Evolutionary conservation across 2,797 vertebrate genomes (phyloP).

Genomic region (Danio tinwini): DNA sequence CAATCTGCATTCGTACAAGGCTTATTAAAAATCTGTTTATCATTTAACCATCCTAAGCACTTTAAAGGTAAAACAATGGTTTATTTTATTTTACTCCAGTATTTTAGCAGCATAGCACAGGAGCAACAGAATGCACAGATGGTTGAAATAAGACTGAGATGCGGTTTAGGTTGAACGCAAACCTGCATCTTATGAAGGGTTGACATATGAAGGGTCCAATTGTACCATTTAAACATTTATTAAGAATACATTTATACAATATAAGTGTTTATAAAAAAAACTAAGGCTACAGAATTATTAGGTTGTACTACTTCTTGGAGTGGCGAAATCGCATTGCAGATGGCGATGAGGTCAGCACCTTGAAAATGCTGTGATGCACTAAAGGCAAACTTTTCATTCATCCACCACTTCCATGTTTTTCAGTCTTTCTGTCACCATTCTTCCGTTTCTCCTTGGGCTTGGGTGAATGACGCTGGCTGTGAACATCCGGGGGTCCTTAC

Average conservation of each 20-base stretch:
- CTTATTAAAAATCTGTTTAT: too few species aligned
- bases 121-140: not conserved
- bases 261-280: not conserved
- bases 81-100: not conserved
- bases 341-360: conserved; percentile 11
- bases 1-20: too few species aligned
- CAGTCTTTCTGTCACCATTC: not conserved
- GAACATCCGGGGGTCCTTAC: conserved; percentile 60
- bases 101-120: too few species aligned
- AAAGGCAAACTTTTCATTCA: conserved; percentile 33
- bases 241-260: too few species aligned
- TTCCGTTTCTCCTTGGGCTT: conserved; percentile 23
- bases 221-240: not conserved
- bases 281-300: not conserved
- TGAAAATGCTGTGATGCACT: conserved; percentile 24
- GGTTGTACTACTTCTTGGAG: not conserved
- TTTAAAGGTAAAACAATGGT: not conserved
- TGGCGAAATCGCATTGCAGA: conserved; percentile 3
- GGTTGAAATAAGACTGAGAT: not conserved
- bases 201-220: not conserved
- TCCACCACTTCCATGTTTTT: conserved; percentile 40
- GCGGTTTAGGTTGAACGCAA: not conserved
- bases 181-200: not conserved
- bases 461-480: conserved; percentile 27
- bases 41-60: too few species aligned